Conservation (phyloP, 2,888 invertebrate species). For the Metellina segmentata region DNA sequence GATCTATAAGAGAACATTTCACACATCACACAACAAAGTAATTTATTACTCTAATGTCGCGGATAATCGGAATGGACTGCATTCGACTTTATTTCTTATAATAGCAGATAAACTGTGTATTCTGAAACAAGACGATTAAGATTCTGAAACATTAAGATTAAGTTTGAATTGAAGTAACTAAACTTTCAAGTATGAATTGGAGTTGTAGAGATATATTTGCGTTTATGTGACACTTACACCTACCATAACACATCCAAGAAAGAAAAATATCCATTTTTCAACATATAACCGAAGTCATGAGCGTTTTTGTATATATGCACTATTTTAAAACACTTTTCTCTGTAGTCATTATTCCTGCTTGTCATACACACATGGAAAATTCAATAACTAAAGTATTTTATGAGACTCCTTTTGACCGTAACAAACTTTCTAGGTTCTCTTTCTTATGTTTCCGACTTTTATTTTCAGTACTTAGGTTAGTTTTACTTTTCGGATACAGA, state of each 20-base stretch:
- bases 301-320: slow-evolving; percentile 19
- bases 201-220: not conserved
- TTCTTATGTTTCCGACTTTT: not conserved
- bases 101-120: too few relatives aligned
- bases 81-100: too few relatives aligned
- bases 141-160: not conserved
- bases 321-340: slow-evolving; percentile 54
- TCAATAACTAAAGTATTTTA: slow-evolving; percentile 45
- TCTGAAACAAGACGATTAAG: not conserved
- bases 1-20: too few relatives aligned
- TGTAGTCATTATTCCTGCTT: slow-evolving; percentile 58
- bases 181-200: not conserved
- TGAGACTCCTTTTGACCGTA: slow-evolving; percentile 31
- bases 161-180: not conserved
- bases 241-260: not conserved
- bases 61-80: too few relatives aligned
- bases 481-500: not conserved
- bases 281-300: slow-evolving; percentile 7
- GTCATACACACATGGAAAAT: slow-evolving; percentile 43
- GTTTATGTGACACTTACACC: not conserved
- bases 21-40: too few relatives aligned
- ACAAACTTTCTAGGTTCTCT: not conserved
- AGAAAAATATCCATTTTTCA: slow-evolving; percentile 30
- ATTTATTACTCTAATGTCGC: too few relatives aligned
- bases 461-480: not conserved